Conservation (phyloP, 1,140 invertebrate genomes). For the Helicoverpa zea region DNA sequence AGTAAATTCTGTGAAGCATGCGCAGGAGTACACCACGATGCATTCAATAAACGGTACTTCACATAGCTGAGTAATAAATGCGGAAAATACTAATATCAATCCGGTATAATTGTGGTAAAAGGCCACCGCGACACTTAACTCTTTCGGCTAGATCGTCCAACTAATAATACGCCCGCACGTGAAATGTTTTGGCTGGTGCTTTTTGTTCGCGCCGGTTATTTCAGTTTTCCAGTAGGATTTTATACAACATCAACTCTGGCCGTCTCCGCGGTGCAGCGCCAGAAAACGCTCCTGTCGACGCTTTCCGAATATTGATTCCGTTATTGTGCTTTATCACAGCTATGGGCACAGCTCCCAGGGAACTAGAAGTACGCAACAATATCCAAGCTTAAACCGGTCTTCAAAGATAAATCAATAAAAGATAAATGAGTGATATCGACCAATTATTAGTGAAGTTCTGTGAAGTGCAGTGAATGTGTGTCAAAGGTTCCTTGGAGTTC, state of each 20-base stretch:
- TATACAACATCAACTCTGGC: constrained; percentile 80
- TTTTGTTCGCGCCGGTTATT: constrained; percentile 86
- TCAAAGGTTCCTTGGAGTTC: constrained; percentile 60
- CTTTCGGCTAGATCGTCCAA: constrained; percentile 85
- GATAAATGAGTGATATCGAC: constrained; percentile 40
- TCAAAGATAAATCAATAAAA: constrained; percentile 31
- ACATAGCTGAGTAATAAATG: constrained; percentile 44
- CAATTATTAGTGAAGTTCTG: constrained; percentile 48
- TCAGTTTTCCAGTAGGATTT: constrained; percentile 87
- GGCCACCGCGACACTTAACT: constrained; percentile 77
- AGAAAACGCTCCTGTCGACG: constrained; percentile 44
- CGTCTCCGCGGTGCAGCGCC: constrained; percentile 73
- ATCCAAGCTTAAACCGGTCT: constrained; percentile 56
- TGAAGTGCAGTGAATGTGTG: constrained; percentile 75
- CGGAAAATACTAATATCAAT: constrained; percentile 67
- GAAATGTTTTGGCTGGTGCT: constrained; percentile 87
- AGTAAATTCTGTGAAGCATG: constrained; percentile 58
- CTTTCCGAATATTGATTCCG: constrained; percentile 38
- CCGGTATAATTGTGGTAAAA: constrained; percentile 71
- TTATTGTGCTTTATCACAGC: constrained; percentile 30
- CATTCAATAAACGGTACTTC: constrained; percentile 54
- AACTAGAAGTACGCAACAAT: constrained; percentile 58
- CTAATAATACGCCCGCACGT: constrained; percentile 85
- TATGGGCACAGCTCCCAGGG: constrained; percentile 57
- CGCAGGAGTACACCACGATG: constrained; percentile 36